These are phyloP conservation scores for Drymodes brunneopygia DNA, from an alignment of 2,113 vertebrate genomes.

Conservation along the genomic window DNA sequence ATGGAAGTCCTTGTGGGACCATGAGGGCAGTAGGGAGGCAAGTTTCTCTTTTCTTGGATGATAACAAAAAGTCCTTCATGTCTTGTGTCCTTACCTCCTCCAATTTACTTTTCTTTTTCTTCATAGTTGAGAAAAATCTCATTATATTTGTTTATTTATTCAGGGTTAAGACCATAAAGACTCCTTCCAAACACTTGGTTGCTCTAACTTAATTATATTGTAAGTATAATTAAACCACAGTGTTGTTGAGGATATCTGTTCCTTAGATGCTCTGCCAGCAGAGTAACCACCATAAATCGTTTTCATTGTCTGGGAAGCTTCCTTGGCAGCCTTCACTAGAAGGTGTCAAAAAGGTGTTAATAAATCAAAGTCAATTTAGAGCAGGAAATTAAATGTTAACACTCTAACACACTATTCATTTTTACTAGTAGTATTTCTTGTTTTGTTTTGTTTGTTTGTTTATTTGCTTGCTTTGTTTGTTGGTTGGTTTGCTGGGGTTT, in stretches of 20 bases:
- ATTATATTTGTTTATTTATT: neutral
- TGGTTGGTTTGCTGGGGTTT: no score
- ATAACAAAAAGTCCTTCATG: neutral
- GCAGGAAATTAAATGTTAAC: neutral
- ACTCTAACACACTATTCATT: neutral
- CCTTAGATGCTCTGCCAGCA: neutral
- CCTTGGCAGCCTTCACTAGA: neutral
- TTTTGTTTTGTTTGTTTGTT: neutral
- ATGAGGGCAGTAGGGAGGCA: neutral
- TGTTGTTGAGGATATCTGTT: neutral
- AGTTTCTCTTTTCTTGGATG: neutral
- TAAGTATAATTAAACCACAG: neutral
- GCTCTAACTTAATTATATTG: neutral
- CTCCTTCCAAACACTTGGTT: neutral
- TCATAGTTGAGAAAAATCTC: neutral
- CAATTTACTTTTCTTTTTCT: neutral
- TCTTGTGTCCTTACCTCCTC: neutral
- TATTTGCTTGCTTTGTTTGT: neutral
- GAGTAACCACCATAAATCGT: neutral
- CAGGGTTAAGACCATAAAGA: neutral
- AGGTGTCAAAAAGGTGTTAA: neutral
- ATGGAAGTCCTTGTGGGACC: neutral
- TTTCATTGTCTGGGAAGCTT: neutral
- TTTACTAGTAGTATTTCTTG: neutral
- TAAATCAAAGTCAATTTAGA: neutral